Base-by-base conservation (phyloP, 2,888 invertebrate genomes). In the Marronus borbonicus region DNA sequence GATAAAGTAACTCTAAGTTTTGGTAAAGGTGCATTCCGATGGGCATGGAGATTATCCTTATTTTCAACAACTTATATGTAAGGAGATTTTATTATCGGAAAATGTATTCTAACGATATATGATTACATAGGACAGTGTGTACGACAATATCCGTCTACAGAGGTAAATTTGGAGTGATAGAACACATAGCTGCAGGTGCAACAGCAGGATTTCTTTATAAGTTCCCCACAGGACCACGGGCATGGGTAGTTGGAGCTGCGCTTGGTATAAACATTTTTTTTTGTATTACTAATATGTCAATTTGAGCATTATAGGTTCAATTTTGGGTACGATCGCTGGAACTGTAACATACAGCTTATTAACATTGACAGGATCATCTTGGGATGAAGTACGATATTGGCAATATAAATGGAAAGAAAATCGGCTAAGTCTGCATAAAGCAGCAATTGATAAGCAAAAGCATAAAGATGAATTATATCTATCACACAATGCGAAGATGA, bases 1-100 rank as follows among this genome's bases (percentile, higher is more conserved):
- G 93, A 94, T 85, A 89, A 90, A 86, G 93, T 95, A 0, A 93
- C 92, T 0, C 68, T 93, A 20, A 92, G 91, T 81, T 94, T 96
- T 88, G 92, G 92, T 0, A 94, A 90, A 88, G 95, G 95, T n/a
- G 95, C 93, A 0, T 90, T 90, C 17, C 90, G 89, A 82, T 93
- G 93, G 92, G 93, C 93, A 3, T 93, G 93, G 93, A 90, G 93
- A 83, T 84, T 95, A 36, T 91, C 91, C 5, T 84, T 92, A 0
- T 96, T 96, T 84, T 91, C 92, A 58, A 91, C 92, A 39, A 87
- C 92, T 17, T 96, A 93, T 87, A 91, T 92, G 96, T 95, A 89
- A 89, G 90, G 36, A 20, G 14, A 36, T 10, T 58, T 70, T 24
- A 8, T 39, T 44, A 17, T 10, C 1, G n/a, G 10, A 17, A 10